These are phyloP conservation scores for Agapornis roseicollis DNA, from an alignment of 2,113 vertebrate species.

Conservation along the genomic window DNA sequence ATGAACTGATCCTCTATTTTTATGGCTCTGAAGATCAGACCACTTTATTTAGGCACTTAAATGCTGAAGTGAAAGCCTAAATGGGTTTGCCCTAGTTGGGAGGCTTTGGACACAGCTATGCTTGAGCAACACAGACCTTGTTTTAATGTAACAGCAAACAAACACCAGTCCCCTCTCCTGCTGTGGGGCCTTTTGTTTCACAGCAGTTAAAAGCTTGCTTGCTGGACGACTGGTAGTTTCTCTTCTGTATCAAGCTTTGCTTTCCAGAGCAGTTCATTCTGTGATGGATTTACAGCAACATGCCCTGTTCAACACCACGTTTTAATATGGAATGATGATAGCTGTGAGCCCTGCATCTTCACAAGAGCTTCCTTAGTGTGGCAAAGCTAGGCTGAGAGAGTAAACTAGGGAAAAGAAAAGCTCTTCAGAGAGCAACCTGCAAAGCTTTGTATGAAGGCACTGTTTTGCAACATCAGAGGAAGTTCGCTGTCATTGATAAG, in stretches of 20 bases:
- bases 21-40: not conserved
- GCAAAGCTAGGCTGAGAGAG: not conserved
- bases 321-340: not conserved
- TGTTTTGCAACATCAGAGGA: constrained; percentile 65
- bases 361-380: not conserved
- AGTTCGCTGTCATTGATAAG: constrained; percentile 63
- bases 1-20: not conserved
- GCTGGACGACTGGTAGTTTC: not conserved
- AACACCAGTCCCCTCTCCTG: not conserved
- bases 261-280: not conserved
- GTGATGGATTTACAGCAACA: not conserved
- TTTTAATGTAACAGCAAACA: not conserved
- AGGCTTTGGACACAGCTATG: not conserved
- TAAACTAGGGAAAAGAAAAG: not conserved
- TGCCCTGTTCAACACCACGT: accelerated
- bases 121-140: not conserved
- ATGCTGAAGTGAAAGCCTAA: not conserved
- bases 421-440: not conserved
- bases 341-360: not conserved
- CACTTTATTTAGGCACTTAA: not conserved
- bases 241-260: not conserved
- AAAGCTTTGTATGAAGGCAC: not conserved
- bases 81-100: not conserved
- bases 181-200: not conserved
- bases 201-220: not conserved